Evolutionary conservation across 92 coral and sea anemone species (phyloP).

Genomic region (Epizoanthus ramosus): DNA sequence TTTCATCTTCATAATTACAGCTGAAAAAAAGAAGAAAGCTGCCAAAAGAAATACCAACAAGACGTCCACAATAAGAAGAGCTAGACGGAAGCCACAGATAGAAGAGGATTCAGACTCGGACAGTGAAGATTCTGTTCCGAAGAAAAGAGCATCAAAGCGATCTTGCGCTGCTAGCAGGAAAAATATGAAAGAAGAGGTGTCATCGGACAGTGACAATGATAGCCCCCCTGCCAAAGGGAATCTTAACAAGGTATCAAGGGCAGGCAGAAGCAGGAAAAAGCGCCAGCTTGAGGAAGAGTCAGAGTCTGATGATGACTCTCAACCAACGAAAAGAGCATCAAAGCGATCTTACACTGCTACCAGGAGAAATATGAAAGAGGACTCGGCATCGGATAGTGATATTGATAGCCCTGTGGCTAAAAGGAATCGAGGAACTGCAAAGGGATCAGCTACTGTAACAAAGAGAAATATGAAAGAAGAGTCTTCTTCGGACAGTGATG

Average conservation of each 20-base stretch:
- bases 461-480: background rate
- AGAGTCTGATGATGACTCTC: slow-evolving; percentile 34
- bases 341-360: slow-evolving; percentile 4
- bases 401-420: background rate
- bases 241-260: slow-evolving; percentile 5
- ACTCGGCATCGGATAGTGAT: slow-evolving; percentile 29
- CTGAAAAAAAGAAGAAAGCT: slow-evolving; percentile 33
- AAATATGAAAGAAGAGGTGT: slow-evolving; percentile 12
- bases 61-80: slow-evolving; percentile 9
- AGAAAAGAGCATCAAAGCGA: slow-evolving; percentile 17
- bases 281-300: slow-evolving; percentile 40
- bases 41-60: slow-evolving; percentile 18
- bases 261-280: background rate
- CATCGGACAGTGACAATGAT: slow-evolving; percentile 29
- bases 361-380: slow-evolving; percentile 31
- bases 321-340: slow-evolving; percentile 11
- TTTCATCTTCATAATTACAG: background rate
- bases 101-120: slow-evolving; percentile 38
- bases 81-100: background rate
- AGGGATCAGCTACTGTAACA: background rate
- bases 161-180: slow-evolving; percentile 9
- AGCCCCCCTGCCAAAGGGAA: slow-evolving; percentile 5
- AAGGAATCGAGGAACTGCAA: background rate
- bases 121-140: background rate
- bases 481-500: background rate